Conservation (phyloP, 2,888 invertebrate species). For the Thereva unica region DNA sequence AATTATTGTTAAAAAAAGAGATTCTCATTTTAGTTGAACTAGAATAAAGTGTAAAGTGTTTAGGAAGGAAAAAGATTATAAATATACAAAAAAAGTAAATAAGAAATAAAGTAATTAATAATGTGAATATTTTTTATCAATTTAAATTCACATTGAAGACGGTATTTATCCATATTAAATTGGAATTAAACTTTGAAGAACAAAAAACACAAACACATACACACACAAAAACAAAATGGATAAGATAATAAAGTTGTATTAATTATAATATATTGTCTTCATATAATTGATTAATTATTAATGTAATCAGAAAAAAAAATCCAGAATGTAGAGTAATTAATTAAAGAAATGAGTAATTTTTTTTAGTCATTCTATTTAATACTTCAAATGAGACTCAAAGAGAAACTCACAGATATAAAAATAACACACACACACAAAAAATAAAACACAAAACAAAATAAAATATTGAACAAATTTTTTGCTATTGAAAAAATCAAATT, state of each 20-base stretch:
- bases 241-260: slow-evolving; percentile 31
- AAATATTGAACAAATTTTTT: too few relatives aligned
- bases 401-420: too few relatives aligned
- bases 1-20: slow-evolving; percentile 15
- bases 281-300: slow-evolving; percentile 20
- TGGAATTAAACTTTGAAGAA: slow-evolving; percentile 15
- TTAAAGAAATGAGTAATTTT: background rate
- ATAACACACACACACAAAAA: too few relatives aligned
- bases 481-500: background rate
- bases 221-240: background rate
- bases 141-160: slow-evolving; percentile 29
- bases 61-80: too few relatives aligned
- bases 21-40: slow-evolving; percentile 16
- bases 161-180: slow-evolving; percentile 27
- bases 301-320: background rate
- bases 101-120: background rate
- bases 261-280: slow-evolving; percentile 24
- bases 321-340: slow-evolving; percentile 2
- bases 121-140: slow-evolving; percentile 20
- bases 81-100: background rate
- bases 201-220: too few relatives aligned
- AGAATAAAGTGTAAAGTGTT: slow-evolving; percentile 16
- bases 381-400: background rate
- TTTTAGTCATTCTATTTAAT: background rate
- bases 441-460: too few relatives aligned